Evolutionary conservation across 2,113 vertebrate species (phyloP).

Genomic region (Ameiurus melas): DNA sequence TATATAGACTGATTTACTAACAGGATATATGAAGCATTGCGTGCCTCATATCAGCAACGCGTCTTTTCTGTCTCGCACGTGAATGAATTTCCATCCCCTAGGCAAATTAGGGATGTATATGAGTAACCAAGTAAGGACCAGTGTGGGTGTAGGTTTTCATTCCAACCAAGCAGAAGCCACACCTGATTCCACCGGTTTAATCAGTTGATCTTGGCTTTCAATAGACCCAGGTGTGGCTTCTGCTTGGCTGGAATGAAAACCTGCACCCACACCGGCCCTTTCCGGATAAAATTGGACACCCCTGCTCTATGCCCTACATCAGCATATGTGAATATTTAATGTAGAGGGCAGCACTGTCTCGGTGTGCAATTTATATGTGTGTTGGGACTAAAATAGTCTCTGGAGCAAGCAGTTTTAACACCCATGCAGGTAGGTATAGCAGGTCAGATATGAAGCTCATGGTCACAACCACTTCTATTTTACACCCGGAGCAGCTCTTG

Average conservation of each 20-base stretch:
- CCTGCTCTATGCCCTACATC: background rate
- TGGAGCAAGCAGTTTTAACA: background rate
- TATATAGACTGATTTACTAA: background rate
- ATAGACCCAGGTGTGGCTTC: no score
- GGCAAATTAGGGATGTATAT: background rate
- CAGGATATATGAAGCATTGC: background rate
- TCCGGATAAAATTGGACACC: no score
- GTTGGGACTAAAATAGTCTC: background rate
- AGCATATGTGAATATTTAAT: background rate
- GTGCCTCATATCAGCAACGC: background rate
- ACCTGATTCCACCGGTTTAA: no score
- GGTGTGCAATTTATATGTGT: background rate
- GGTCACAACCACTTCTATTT: background rate
- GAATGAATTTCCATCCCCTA: background rate
- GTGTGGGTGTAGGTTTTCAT: no score
- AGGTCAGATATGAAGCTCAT: background rate
- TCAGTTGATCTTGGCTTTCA: no score
- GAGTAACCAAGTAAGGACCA: background rate
- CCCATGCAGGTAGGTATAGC: background rate
- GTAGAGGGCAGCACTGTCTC: background rate
- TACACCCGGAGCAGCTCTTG: background rate
- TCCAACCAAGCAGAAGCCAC: no score
- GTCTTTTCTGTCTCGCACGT: background rate
- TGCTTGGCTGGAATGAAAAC: no score
- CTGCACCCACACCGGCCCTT: no score